phyloP scores from a whole-genome alignment of 2,113 vertebrate genomes.

The Crocuta crocuta region DNA sequence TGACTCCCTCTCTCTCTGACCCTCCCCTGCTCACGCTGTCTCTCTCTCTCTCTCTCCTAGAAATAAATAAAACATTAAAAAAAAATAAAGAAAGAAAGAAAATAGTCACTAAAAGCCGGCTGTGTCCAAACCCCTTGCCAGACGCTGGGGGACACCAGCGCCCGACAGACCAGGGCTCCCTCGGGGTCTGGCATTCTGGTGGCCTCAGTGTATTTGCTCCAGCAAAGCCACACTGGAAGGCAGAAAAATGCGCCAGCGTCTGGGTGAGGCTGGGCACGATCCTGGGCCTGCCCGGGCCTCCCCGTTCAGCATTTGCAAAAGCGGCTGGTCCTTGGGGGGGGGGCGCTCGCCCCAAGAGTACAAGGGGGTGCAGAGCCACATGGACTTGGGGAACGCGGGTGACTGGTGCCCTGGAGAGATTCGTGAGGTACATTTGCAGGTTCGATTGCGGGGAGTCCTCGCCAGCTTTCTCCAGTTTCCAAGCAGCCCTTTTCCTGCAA shows the following conservation, averaged over 20 bases:
- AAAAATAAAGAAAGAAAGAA: too few species aligned
- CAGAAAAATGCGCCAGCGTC: accelerated
- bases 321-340: neutral
- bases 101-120: neutral
- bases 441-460: neutral
- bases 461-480: too few species aligned
- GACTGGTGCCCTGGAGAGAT: too few species aligned
- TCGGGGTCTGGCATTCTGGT: neutral
- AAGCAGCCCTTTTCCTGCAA: neutral
- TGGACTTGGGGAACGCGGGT: accelerated
- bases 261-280: neutral
- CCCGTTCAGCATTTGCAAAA: neutral
- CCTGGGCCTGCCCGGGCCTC: neutral
- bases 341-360: neutral
- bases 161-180: neutral
- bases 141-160: neutral
- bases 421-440: accelerated
- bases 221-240: neutral
- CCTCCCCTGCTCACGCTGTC: too few species aligned
- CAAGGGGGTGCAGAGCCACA: neutral
- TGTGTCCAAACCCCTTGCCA: neutral
- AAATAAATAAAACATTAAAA: too few species aligned
- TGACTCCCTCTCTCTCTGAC: too few species aligned
- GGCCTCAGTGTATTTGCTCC: neutral
- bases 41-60: too few species aligned